Conservation (phyloP, 2,113 vertebrate genomes). For the Caloenas nicobarica region DNA sequence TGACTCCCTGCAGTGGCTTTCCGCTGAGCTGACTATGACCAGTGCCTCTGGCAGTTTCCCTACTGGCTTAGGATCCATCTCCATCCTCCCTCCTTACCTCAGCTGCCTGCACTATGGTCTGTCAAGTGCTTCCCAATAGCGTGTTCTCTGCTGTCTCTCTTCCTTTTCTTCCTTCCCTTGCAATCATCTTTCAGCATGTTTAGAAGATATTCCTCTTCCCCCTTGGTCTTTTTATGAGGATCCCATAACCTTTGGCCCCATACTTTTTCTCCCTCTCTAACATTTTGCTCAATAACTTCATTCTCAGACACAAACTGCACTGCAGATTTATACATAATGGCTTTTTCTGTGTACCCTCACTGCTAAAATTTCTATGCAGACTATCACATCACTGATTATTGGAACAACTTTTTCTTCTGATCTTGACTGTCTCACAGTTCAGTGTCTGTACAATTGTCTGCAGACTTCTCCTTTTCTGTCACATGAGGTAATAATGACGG, state of each 20-base stretch:
- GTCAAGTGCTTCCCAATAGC: not conserved
- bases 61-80: not conserved
- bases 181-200: not conserved
- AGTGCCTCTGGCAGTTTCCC: not conserved
- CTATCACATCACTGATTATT: not conserved
- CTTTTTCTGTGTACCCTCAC: not conserved
- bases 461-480: not conserved
- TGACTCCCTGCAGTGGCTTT: not conserved
- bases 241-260: not conserved
- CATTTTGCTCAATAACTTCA: not conserved
- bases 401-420: not conserved
- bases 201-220: not conserved
- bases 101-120: not conserved
- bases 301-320: not conserved
- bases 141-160: not conserved
- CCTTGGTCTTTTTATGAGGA: not conserved
- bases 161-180: not conserved
- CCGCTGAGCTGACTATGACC: not conserved
- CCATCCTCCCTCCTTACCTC: not conserved
- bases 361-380: not conserved
- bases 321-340: not conserved
- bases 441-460: not conserved
- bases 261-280: not conserved
- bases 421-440: not conserved
- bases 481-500: not conserved